Base-by-base conservation (phyloP, 2,113 vertebrate genomes). In the Antennarius striatus region DNA sequence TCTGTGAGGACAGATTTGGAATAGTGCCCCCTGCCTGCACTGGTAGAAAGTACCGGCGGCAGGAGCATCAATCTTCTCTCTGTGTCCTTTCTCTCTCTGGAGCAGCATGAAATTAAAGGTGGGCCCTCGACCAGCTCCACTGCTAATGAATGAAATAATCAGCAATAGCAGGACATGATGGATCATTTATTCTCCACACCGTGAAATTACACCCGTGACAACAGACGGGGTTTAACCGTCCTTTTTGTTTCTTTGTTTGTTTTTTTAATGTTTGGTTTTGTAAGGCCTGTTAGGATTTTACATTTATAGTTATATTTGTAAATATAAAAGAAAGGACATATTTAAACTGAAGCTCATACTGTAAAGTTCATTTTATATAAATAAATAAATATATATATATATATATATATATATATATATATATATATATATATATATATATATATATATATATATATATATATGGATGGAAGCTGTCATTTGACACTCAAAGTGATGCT, bases 21-120 rank as follows among this genome's bases (percentile, higher is more conserved):
- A 10, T 32, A 74, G 73, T 80, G 40, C 86, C 86, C 81, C 86
- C 90, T 87, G 60, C 75, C 68, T 86, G 86, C 16, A 1, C 28
- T 51, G 53, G 55, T 32, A 22, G 68, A 74, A 64, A 71, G 53
- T 52, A 77, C 81, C 77, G 55, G 29, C 69, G 73, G 63, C 65
- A 14, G 56, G 66, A 42, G 59, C 86, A 92, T 92, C 90, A 87
- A 90, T 92, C 90, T 90, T 82, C 54, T 75, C 82, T 91, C 91
- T 92, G 89, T 48, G 63, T 83, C 85, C 68, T 91, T 90, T 91
- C 85, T 90, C 83, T 86, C 36, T 71, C 89, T 90, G 85, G 86
- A 90, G 82, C 80, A 86, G 88, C 90, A 91, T 91, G 90, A 92
- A 92, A 92, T 90, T 90, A 90, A 92, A 92, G 90, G 89, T 91